Evolutionary conservation across 1,140 invertebrate species (phyloP).

Genomic region (Apis laboriosa): DNA sequence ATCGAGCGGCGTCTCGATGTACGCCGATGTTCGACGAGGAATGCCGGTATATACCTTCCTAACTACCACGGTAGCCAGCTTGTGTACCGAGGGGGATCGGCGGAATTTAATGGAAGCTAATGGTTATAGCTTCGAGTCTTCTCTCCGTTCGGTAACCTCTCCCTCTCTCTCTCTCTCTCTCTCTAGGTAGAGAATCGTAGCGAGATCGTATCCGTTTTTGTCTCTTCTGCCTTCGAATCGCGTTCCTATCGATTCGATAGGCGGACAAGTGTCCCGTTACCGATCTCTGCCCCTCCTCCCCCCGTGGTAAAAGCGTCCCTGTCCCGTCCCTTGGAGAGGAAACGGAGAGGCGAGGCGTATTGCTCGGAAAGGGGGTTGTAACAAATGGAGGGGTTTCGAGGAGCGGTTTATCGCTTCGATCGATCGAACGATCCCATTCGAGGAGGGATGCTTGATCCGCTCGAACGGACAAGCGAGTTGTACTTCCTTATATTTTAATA

Average conservation of each 20-base stretch:
- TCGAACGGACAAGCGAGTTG: too few relatives aligned
- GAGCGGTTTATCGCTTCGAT: too few relatives aligned
- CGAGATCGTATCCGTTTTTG: conserved; percentile 32
- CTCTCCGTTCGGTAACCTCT: not conserved
- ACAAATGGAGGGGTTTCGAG: not conserved
- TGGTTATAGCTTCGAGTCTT: conserved; percentile 64
- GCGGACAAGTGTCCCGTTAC: conserved; percentile 50
- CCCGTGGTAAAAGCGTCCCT: not conserved
- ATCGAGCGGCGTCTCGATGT: conserved; percentile 47
- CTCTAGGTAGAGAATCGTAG: conserved; percentile 34
- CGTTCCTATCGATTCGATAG: conserved; percentile 19
- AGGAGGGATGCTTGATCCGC: too few relatives aligned
- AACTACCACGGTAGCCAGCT: conserved; percentile 65
- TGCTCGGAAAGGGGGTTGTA: not conserved
- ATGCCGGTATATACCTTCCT: conserved; percentile 53
- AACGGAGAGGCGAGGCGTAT: not conserved
- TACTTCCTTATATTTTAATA: too few relatives aligned
- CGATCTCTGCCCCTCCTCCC: not conserved
- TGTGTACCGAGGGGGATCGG: conserved; percentile 56
- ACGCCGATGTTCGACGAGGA: conserved; percentile 59
- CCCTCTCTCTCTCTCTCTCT: conserved; percentile 30
- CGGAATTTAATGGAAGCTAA: conserved; percentile 68
- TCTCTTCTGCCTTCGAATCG: conserved; percentile 14
- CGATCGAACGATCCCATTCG: too few relatives aligned
- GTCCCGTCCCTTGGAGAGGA: too few relatives aligned